Percentiles rank a stretch among this genome's conserved stretches.
These are phyloP conservation scores for Plutomurus gul DNA, from an alignment of 1,140 invertebrate species.

Conservation along the genomic window DNA sequence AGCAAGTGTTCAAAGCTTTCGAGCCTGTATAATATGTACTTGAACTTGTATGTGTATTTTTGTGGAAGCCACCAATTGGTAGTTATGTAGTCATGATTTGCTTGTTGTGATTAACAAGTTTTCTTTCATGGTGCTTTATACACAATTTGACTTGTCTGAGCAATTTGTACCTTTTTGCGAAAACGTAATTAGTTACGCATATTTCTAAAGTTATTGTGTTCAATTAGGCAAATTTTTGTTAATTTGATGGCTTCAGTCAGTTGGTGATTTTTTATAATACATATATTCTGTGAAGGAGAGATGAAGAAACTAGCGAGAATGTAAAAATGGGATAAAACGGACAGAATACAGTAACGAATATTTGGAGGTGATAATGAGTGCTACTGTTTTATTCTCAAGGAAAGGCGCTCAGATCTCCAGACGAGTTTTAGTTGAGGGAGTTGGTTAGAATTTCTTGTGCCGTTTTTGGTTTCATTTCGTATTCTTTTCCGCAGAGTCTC, in stretches of 20 bases:
- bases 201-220: neutral
- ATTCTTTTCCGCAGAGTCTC: conserved; percentile 33
- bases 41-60: too few species aligned
- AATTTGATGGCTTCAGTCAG: neutral
- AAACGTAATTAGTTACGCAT: too few species aligned
- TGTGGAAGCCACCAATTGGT: too few species aligned
- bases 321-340: neutral
- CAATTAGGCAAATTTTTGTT: conserved; percentile 21
- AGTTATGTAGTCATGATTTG: too few species aligned
- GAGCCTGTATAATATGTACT: too few species aligned
- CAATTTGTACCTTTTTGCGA: too few species aligned
- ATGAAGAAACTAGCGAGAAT: too few species aligned
- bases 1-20: too few species aligned
- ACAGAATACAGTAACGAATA: neutral
- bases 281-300: neutral
- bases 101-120: too few species aligned
- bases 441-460: conserved; percentile 32
- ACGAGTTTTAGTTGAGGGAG: neutral
- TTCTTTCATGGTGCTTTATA: too few species aligned
- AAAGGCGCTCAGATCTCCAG: conserved; percentile 8
- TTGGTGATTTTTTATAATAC: neutral
- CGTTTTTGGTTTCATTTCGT: conserved; percentile 39
- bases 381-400: neutral
- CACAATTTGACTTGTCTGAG: too few species aligned
- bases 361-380: conserved; percentile 28